Evolutionary conservation across 2,888 invertebrate species (phyloP), one percentile per base, ranked within the genome.

Genomic region (Halictus quadricinctus): DNA sequence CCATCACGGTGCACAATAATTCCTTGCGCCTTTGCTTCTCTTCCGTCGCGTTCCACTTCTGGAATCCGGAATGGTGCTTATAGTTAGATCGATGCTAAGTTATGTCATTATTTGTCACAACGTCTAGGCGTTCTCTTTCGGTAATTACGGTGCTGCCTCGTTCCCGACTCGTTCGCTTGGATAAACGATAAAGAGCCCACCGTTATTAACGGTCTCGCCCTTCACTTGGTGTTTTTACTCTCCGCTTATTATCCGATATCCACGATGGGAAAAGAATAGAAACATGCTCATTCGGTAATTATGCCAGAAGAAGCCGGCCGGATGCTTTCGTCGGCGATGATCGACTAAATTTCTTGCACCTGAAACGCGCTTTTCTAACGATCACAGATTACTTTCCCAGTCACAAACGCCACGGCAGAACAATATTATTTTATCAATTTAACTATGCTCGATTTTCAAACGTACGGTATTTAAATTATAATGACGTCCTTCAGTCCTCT

Each of bases 281-380:
- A 80, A 87, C 36, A 80, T 72, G 76, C 80, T 74, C 76, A 50
- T 76, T 80, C 79, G 79, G 74, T 80, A 81, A 86, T 87, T 81
- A 70, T 75, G 69, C 43, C 76, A 78, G 76, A 83, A 75, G 79
- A 77, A 21, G 46, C 15, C 78, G 46, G 58, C 69, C 64, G 60
- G 64, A 43, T 78, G 77, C 81, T 76, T 79, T 70, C 50, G 29
- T 66, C 75, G 54, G 72, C 64, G 74, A 69, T 76, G 85, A 73
- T 82, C 85, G 83, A 84, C 83, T 69, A 88, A 88, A 89, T 85
- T 86, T 82, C 80, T 80, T 69, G 69, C 72, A 6, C 72, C 80
- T 72, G 73, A 79, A 66, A 70, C 66, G 25, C 36, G 29, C 66
- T 50, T 80, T 36, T n/a, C 25, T 46, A 64, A 13, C 15, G 6